A percentile compares a stretch with the other conserved stretches of the same genome.
Conservation (phyloP, 2,113 vertebrate species). For the Apteryx mantelli region DNA sequence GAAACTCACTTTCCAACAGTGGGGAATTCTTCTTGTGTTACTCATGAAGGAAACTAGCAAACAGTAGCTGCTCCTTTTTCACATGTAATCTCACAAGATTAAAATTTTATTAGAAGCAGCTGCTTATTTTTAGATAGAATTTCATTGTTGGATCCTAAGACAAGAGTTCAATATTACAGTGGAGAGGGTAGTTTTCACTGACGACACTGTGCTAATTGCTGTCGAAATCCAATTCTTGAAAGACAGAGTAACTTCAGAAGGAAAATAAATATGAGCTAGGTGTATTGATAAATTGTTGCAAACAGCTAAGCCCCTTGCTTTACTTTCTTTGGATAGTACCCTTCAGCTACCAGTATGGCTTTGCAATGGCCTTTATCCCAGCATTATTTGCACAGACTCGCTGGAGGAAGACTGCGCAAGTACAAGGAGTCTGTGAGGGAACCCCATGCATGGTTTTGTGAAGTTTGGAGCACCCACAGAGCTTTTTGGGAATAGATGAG, state of each 20-base stretch:
- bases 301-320: neutral
- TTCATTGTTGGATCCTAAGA: neutral
- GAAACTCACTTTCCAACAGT: slow-evolving; percentile 4
- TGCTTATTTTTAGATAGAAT: neutral
- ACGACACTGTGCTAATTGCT: slow-evolving; percentile 12
- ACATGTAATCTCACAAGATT: neutral
- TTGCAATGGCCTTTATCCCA: neutral
- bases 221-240: slow-evolving; percentile 31
- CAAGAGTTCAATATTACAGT: neutral
- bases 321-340: neutral
- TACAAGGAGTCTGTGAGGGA: neutral
- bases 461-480: neutral
- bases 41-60: neutral
- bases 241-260: neutral
- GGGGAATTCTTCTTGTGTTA: neutral
- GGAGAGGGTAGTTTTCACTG: neutral
- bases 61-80: neutral
- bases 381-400: neutral
- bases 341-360: neutral
- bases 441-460: neutral
- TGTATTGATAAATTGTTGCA: neutral
- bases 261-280: neutral
- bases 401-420: neutral
- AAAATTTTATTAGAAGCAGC: neutral
- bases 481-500: neutral